Evolutionary conservation across 2,113 vertebrate genomes (phyloP), one percentile per base, ranked within the genome.

Genomic region (Strix aluco): DNA sequence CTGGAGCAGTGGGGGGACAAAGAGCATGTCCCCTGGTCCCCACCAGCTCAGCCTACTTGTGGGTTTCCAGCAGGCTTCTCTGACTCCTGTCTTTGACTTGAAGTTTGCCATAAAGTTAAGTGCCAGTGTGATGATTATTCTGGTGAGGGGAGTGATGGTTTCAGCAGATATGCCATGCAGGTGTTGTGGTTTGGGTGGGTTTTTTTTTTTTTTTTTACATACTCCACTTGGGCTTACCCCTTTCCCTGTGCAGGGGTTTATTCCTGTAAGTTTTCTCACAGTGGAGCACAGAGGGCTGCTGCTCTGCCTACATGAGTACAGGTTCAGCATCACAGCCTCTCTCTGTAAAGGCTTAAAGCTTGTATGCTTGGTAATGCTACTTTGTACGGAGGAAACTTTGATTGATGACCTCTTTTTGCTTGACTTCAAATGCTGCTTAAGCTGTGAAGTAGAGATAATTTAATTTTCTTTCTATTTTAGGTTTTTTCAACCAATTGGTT

Each of bases 211-310:
- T 23, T 59, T 55, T 34, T 54, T 23, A 30, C 6, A 21, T 20
- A 9, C 15, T 57, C 25, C 16, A 51, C n/a, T 18, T 63, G 62
- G 47, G 30, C 10, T 73, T 75, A 3, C 15, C 9, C 47, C 22
- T 66, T 62, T 65, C 74, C 32, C 32, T 18, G 11, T 10, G 54
- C 67, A 62, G 38, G 58, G 71, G 44, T 87, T 73, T 86, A 47
- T 46, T 86, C 23, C 65, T 40, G 1, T 12, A 19, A 38, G 21
- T 42, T 70, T 42, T 62, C 23, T 70, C 7, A 2, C 4, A n/a
- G 59, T 0, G 0, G 36, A 29, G 67, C 4, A 1, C 30, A 11
- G 38, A 46, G 38, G 19, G 34, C 20, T 40, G 32, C 32, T 32
- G 51, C 40, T 71, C 47, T 32, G 23, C 46, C 59, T 36, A 65